A percentile compares a stretch with the other conserved stretches of the same genome.
phyloP scores from a whole-genome alignment of 1,140 invertebrate species.

The Microplitis mediator region DNA sequence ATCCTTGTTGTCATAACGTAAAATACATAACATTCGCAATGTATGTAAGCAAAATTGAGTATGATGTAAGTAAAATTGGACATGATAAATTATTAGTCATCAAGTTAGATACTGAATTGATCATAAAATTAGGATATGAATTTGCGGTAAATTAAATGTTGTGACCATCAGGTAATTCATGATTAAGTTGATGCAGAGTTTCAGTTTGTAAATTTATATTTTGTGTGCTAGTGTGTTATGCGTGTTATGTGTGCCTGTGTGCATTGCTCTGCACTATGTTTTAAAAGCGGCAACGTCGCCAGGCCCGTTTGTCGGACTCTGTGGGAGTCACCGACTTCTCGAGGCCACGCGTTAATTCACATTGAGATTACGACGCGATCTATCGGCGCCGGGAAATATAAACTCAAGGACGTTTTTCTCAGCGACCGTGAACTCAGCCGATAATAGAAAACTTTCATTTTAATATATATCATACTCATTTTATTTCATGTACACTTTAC shows the following conservation, averaged over 20 bases:
- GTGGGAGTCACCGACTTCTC: constrained; percentile 61
- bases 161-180: background rate
- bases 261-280: constrained; percentile 2
- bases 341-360: constrained; percentile 56
- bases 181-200: too few species aligned
- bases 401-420: constrained; percentile 56
- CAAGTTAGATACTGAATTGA: background rate
- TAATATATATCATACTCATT: background rate
- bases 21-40: too few species aligned
- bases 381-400: constrained; percentile 57
- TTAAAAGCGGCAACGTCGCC: constrained; percentile 28
- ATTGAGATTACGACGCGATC: constrained; percentile 60
- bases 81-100: background rate
- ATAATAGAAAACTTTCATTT: constrained; percentile 38
- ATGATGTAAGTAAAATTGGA: too few species aligned
- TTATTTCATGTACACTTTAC: background rate
- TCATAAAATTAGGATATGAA: background rate
- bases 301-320: constrained; percentile 34
- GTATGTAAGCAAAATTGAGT: too few species aligned
- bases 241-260: background rate
- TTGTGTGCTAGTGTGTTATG: background rate
- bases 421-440: constrained; percentile 47
- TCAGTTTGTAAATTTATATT: background rate
- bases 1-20: background rate
- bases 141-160: background rate